These are phyloP conservation scores for Nyctalus aviator DNA, from an alignment of 2,797 vertebrate genomes.

Conservation along the genomic window DNA sequence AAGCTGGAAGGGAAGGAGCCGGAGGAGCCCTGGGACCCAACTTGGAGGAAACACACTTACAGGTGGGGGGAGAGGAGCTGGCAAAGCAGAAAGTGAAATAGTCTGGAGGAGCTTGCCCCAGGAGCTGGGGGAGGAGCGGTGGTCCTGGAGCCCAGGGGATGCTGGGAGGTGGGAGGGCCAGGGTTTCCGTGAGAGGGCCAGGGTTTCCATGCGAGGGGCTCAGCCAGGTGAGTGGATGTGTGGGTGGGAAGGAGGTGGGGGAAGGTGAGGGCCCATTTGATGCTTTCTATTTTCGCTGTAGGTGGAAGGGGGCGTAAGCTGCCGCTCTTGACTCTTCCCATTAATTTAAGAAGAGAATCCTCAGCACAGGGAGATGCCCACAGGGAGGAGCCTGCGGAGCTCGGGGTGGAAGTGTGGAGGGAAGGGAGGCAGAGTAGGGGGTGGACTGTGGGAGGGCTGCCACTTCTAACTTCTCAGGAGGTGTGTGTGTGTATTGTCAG, in stretches of 20 bases:
- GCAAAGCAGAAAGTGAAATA: not conserved
- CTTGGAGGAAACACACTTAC: fast-evolving
- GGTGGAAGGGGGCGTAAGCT: not conserved
- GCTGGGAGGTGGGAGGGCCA: not conserved
- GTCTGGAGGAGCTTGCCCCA: not conserved
- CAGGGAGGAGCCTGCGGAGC: not conserved
- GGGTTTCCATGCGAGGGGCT: too few relatives aligned
- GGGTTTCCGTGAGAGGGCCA: fast-evolving
- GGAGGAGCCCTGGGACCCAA: not conserved
- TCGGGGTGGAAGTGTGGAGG: fast-evolving
- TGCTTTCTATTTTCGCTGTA: not conserved
- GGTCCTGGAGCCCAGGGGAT: not conserved
- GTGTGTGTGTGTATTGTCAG: not conserved
- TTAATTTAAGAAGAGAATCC: not conserved
- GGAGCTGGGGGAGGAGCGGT: too few relatives aligned
- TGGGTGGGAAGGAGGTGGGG: fast-evolving
- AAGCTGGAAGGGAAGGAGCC: not conserved
- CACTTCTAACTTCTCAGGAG: not conserved
- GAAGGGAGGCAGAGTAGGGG: too few relatives aligned
- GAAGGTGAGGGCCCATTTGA: not conserved
- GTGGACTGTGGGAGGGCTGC: fast-evolving
- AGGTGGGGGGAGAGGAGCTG: not conserved
- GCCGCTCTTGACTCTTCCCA: not conserved
- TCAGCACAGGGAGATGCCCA: not conserved
- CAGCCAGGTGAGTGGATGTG: not conserved